Conservation (phyloP, 2,888 invertebrate genomes). For the Penaeus monodon region DNA sequence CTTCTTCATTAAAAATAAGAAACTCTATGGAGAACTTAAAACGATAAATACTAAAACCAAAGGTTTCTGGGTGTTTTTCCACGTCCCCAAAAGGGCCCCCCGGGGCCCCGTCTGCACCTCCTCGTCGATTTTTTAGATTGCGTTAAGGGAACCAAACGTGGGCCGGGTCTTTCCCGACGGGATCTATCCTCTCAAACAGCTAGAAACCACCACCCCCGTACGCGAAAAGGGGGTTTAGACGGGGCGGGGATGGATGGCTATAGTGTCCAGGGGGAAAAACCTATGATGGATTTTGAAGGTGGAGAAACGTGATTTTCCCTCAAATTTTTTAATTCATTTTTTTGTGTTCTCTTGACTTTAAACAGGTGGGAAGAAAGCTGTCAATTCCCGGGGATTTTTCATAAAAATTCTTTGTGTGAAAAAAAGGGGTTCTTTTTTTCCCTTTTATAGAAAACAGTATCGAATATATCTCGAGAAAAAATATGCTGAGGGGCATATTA, state of each 20-base stretch:
- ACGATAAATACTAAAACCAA: no score
- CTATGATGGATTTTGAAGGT: constrained; percentile 21
- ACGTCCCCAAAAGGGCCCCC: constrained; percentile 17
- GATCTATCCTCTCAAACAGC: constrained; percentile 19
- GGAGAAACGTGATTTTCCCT: constrained; percentile 15
- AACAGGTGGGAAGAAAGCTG: no score
- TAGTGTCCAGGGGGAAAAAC: constrained; percentile 28
- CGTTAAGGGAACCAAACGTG: constrained; percentile 28
- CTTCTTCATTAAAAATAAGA: not conserved
- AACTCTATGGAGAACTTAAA: not conserved
- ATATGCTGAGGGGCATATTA: no score
- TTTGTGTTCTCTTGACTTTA: no score
- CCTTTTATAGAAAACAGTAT: no score
- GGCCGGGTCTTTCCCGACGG: constrained; percentile 31
- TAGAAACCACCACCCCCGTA: constrained; percentile 17
- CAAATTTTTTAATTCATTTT: not conserved
- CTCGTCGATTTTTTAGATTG: constrained; percentile 31
- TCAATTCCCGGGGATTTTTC: no score
- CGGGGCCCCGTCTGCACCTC: constrained; percentile 40
- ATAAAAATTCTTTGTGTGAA: no score
- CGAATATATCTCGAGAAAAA: not conserved
- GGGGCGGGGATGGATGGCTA: constrained; percentile 59
- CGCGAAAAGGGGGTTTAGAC: constrained; percentile 44
- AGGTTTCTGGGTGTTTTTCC: not conserved
- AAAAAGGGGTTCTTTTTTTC: no score